Evolutionary conservation across 2,113 vertebrate genomes (phyloP).

Genomic region (Caloenas nicobarica): DNA sequence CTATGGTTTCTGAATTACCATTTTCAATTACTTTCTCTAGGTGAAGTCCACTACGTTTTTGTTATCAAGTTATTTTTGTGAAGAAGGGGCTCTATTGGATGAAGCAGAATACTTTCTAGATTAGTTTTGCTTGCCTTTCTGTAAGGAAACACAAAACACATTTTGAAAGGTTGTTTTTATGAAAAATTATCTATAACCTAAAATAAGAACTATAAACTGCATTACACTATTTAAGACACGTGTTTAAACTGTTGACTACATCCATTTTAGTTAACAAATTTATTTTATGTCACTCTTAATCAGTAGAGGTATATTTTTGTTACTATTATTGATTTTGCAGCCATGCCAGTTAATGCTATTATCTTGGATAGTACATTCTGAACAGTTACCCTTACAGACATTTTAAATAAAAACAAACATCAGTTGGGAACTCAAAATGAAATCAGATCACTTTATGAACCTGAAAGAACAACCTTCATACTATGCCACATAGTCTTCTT

Average conservation of each 20-base stretch:
- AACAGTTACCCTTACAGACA: conserved; percentile 67
- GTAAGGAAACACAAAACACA: not conserved
- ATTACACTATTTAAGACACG: conserved; percentile 36
- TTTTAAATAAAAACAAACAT: conserved; percentile 79
- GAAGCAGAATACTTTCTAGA: not conserved
- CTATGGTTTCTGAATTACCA: conserved; percentile 67
- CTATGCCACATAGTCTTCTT: not conserved
- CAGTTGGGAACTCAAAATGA: conserved; percentile 68
- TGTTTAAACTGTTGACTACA: conserved; percentile 52
- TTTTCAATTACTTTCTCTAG: conserved; percentile 71
- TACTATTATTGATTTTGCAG: conserved; percentile 73
- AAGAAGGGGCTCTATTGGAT: not conserved
- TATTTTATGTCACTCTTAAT: conserved; percentile 74
- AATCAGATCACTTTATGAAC: conserved; percentile 68
- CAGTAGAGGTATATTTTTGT: conserved; percentile 70
- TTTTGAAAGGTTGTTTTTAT: conserved; percentile 27
- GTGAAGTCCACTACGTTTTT: conserved; percentile 13
- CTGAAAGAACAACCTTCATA: conserved; percentile 37
- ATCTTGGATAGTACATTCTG: conserved; percentile 63
- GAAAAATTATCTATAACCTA: conserved; percentile 12
- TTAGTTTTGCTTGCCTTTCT: not conserved
- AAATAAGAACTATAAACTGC: conserved; percentile 35
- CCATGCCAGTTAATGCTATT: conserved; percentile 74
- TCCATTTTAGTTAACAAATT: conserved; percentile 72
- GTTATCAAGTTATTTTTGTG: not conserved